Evolutionary conservation across 2,888 invertebrate species (phyloP), one percentile per base, ranked within the genome.

Genomic region (Nemotelus pantherinus): DNA sequence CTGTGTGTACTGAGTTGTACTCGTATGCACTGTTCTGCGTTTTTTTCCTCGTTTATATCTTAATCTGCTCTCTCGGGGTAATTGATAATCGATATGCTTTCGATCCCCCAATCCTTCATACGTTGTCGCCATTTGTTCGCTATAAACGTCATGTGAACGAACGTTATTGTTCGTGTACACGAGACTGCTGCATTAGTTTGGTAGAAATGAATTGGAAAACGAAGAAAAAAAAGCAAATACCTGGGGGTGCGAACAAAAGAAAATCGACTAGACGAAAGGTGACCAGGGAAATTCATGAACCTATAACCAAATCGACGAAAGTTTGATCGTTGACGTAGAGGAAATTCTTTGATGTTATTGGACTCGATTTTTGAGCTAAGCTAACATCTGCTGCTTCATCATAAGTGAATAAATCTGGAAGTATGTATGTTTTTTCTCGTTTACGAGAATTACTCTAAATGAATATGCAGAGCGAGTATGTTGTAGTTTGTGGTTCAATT

Each of bases 51-150:
- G 41, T 44, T 57, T 44, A 43, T 47, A 58, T 58, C 25, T 25
- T 58, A 58, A 72, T 58, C 71, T 72, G 57, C 57, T 48, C n/a
- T 48, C 25, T 57, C 25, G 25, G 25, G 39, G 43, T 60, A 74
- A 74, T 74, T 74, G 74, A 74, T 74, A 74, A 74, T 74, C 74
- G 74, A 74, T 74, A 74, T 47, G 25, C 45, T 44, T 43, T 58
- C 60, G 58, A 39, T 63, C 48, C 63, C 48, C 63, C 25, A 25
- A 70, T 70, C 41, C 55, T 4, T 55, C 50, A 70, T 10, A 25
- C 48, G 60, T 41, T 25, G 50, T 53, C 41, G 68, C 48, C 43
- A 44, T 60, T 63, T 25, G 48, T 74, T 10, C 74, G 60, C 43
- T 50, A 48, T 44, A 74, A 44, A 10, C 48, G 63, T 50, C 41